phyloP scores from a whole-genome alignment of 2,888 invertebrate species.

The Aphodius sticticus region DNA sequence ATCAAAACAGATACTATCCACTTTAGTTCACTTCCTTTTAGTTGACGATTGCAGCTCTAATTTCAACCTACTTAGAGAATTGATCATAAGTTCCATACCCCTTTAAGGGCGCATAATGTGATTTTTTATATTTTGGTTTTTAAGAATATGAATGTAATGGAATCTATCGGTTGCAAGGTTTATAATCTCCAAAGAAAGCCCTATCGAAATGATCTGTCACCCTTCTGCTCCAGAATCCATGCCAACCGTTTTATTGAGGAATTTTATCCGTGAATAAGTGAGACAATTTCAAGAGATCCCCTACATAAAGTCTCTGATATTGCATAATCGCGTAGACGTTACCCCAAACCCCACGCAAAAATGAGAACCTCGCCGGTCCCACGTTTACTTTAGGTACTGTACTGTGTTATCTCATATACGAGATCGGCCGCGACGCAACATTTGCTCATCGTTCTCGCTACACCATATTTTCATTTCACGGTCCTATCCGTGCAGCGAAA shows the following conservation, averaged over 20 bases:
- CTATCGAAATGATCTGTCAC: no score
- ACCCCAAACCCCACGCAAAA: background rate
- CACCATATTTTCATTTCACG: background rate
- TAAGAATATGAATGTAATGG: no score
- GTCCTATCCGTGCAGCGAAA: background rate
- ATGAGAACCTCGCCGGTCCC: background rate
- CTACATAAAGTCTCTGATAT: background rate
- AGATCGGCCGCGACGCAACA: background rate
- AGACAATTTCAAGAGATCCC: background rate
- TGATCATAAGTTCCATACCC: no score
- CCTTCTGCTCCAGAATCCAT: no score
- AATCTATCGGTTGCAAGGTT: no score
- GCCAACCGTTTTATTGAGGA: background rate
- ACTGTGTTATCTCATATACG: background rate
- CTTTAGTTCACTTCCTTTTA: no score
- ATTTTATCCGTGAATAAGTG: background rate
- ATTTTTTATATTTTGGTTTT: no score
- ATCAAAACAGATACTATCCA: no score
- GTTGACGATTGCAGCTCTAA: no score
- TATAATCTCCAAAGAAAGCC: no score
- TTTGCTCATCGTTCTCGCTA: background rate
- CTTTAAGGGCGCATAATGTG: no score
- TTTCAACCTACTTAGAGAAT: no score
- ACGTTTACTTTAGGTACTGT: background rate
- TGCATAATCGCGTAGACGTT: background rate